Conservation (phyloP, 2,113 vertebrate species). For the Malaclemys terrapin region DNA sequence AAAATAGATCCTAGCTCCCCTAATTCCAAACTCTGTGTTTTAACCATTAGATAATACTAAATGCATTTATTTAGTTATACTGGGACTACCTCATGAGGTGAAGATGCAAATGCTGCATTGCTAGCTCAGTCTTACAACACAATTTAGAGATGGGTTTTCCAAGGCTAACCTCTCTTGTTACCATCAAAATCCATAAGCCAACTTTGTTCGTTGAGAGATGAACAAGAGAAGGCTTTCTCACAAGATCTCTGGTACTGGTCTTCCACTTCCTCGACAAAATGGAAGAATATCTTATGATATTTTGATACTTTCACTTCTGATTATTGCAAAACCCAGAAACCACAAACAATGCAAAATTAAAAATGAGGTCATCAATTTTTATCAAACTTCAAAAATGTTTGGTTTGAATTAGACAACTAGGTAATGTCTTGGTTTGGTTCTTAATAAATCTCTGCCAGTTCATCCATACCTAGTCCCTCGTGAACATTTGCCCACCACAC, state of each 20-base stretch:
- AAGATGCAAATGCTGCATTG: neutral
- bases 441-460: accelerated
- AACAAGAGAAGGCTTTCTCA: neutral
- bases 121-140: accelerated
- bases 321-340: neutral
- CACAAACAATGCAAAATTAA: neutral
- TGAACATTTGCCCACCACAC: accelerated
- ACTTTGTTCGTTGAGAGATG: neutral
- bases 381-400: neutral
- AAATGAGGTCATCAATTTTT: neutral
- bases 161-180: neutral
- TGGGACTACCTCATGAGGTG: accelerated
- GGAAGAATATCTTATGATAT: neutral
- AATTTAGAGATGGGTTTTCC: neutral
- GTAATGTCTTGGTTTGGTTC: neutral
- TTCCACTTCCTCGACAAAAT: neutral
- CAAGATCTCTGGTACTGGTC: neutral
- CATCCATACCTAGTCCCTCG: neutral
- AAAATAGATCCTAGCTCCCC: neutral
- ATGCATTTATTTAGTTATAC: neutral
- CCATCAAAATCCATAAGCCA: neutral
- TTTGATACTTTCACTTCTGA: neutral
- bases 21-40: neutral
- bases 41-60: neutral
- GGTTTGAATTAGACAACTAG: neutral